Evolutionary conservation across 2,797 vertebrate genomes (phyloP).

Genomic region (Gadopsis bispinosus): DNA sequence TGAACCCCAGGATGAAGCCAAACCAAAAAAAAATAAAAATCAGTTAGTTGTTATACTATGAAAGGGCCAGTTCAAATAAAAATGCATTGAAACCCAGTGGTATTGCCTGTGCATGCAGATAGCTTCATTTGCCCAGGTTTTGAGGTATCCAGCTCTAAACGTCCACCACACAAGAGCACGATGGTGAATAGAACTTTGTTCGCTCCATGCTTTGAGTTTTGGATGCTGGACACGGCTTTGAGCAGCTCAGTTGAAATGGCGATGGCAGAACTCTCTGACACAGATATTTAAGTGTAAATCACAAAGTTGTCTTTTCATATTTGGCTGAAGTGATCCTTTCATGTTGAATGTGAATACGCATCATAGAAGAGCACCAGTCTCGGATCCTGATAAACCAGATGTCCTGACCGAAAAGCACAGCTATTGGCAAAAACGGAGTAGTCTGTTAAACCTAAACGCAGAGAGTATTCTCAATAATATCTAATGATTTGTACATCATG

Average conservation of each 20-base stretch:
- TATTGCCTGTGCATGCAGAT: too few species aligned
- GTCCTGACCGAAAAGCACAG: background rate
- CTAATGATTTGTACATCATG: constrained; percentile 8
- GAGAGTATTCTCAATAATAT: background rate
- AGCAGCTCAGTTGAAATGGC: accelerated
- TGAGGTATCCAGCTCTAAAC: background rate
- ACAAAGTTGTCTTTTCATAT: background rate
- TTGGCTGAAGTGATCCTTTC: background rate
- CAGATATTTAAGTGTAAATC: background rate
- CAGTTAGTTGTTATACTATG: background rate
- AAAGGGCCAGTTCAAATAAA: background rate
- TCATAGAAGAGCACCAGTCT: background rate
- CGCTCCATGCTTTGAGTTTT: background rate
- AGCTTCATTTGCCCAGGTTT: background rate
- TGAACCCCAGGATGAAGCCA: constrained; percentile 5
- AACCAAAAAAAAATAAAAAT: constrained; percentile 3
- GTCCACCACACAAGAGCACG: background rate
- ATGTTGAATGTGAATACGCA: background rate
- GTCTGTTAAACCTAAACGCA: background rate
- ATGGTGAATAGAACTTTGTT: background rate
- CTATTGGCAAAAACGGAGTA: background rate
- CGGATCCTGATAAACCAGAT: background rate
- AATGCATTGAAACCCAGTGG: background rate
- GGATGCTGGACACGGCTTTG: background rate
- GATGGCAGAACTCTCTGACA: too few species aligned